Evolutionary conservation across 2,888 invertebrate species (phyloP).

Genomic region (Apocheima hispidaria): DNA sequence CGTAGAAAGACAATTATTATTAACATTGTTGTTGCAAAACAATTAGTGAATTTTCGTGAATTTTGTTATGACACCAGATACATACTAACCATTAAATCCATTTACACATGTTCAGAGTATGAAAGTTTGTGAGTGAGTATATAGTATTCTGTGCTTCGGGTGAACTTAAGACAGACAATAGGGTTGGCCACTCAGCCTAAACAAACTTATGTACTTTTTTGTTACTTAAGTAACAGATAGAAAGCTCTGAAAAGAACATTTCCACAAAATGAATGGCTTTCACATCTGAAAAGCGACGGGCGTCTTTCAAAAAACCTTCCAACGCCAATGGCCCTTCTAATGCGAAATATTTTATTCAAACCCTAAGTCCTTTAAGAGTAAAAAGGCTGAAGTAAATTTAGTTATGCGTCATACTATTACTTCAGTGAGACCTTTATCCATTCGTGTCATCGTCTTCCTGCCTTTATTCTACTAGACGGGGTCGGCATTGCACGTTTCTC

Average conservation of each 20-base stretch:
- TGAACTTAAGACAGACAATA: background rate
- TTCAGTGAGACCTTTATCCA: too few relatives aligned
- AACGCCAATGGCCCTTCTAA: slow-evolving; percentile 7
- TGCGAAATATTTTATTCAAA: slow-evolving; percentile 13
- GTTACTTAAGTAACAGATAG: slow-evolving; percentile 10
- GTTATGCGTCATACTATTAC: background rate
- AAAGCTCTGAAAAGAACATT: slow-evolving; percentile 15
- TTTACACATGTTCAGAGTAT: too few relatives aligned
- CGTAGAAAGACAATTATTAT: background rate
- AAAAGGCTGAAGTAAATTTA: slow-evolving; percentile 10
- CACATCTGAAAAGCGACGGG: slow-evolving; percentile 9
- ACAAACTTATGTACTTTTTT: background rate
- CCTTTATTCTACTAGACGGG: too few relatives aligned
- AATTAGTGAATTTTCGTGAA: background rate
- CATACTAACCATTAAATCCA: too few relatives aligned
- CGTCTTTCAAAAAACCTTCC: slow-evolving; percentile 13
- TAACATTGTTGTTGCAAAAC: background rate
- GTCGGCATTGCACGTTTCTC: too few relatives aligned
- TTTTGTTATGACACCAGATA: too few relatives aligned
- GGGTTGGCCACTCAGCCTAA: background rate
- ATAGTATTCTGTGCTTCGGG: too few relatives aligned
- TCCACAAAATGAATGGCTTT: slow-evolving; percentile 6
- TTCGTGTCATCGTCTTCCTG: too few relatives aligned
- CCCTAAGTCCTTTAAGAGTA: slow-evolving; percentile 8
- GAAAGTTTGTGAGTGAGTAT: too few relatives aligned